A percentile compares a stretch with the other conserved stretches of the same genome.
Evolutionary conservation across 2,113 vertebrate genomes (phyloP).

Genomic region (Sus scrofa): DNA sequence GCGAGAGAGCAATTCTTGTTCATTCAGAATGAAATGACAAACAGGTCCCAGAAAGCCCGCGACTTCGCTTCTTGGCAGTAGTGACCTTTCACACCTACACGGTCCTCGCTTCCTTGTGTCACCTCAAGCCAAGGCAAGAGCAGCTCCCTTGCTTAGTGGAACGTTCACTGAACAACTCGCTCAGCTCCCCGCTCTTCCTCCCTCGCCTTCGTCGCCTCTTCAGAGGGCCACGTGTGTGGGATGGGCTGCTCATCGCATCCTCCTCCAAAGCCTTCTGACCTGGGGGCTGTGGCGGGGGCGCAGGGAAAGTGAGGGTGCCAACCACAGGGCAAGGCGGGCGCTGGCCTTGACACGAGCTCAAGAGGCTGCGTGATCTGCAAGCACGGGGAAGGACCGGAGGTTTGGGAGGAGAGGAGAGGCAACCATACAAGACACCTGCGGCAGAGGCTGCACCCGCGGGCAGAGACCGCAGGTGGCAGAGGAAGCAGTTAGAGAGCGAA

Average conservation of each 20-base stretch:
- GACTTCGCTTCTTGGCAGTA: conserved; percentile 39
- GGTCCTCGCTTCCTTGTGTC: conserved; percentile 48
- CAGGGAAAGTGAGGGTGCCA: not conserved
- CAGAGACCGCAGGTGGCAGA: not conserved
- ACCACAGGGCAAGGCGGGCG: not conserved
- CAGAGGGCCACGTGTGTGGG: not conserved
- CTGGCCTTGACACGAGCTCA: not conserved
- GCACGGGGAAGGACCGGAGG: not conserved
- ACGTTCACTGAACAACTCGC: not conserved
- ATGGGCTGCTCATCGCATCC: not conserved
- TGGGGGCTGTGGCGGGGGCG: not conserved
- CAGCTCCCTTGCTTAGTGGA: conserved; percentile 14
- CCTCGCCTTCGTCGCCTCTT: not conserved
- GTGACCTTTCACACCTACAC: not conserved
- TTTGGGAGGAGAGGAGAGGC: not conserved
- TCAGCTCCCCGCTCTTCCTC: not conserved
- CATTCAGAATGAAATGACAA: conserved; percentile 55
- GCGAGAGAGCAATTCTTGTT: not conserved
- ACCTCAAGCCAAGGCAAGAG: not conserved
- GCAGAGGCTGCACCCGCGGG: not conserved
- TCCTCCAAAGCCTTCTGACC: not conserved
- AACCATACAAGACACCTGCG: not conserved
- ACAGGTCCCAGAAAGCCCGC: conserved; percentile 41
- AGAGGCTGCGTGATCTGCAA: not conserved
- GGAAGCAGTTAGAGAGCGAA: not conserved